phyloP scores from a whole-genome alignment of 64 coral and sea anemone genomes.

The Hydrozoanthus tunicans region DNA sequence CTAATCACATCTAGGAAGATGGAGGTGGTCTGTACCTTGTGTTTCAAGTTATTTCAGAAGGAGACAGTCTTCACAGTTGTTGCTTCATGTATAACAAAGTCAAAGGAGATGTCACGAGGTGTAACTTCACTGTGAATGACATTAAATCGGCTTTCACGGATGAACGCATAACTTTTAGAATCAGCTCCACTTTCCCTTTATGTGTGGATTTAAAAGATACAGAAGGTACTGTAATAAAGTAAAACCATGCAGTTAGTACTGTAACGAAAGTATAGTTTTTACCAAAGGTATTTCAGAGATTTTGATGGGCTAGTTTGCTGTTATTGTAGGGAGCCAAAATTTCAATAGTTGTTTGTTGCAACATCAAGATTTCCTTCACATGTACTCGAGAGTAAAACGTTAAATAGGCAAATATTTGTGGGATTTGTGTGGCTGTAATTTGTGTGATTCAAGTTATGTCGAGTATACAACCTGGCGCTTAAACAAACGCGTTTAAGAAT shows the following conservation, averaged over 20 bases:
- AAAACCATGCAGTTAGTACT: background rate
- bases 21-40: constrained; percentile 7
- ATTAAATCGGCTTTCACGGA: constrained; percentile 19
- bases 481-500: too few relatives aligned
- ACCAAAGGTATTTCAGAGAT: background rate
- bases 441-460: too few relatives aligned
- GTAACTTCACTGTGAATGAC: constrained; percentile 7
- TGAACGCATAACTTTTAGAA: constrained; percentile 21
- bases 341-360: too few relatives aligned
- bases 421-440: too few relatives aligned
- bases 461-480: too few relatives aligned
- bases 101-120: background rate
- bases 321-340: too few relatives aligned
- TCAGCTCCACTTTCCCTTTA: constrained; percentile 30
- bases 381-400: too few relatives aligned
- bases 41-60: constrained; percentile 8
- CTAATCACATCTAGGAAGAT: background rate
- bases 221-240: background rate
- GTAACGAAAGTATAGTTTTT: background rate
- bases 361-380: too few relatives aligned
- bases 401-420: too few relatives aligned
- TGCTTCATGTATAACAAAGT: background rate
- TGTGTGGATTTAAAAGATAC: background rate
- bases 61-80: background rate
- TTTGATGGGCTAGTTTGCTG: too few relatives aligned